Evolutionary conservation across 2,113 vertebrate species (phyloP).

Genomic region (Sula dactylatra): DNA sequence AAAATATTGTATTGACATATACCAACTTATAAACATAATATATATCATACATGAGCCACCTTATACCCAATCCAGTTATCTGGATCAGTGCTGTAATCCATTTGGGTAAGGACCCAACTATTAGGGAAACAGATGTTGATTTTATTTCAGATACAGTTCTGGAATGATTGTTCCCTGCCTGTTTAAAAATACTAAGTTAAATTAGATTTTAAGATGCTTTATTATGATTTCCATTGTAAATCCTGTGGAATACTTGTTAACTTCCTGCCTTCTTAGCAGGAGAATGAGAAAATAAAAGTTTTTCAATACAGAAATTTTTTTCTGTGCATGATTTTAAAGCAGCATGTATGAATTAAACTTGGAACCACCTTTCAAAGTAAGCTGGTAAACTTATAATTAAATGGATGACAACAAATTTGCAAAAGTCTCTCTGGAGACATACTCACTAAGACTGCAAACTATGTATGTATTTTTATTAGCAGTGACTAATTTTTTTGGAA

Average conservation of each 20-base stretch:
- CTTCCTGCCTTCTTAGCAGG: neutral
- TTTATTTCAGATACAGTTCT: neutral
- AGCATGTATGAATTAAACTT: neutral
- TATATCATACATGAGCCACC: neutral
- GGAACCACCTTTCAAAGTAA: neutral
- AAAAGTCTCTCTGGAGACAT: neutral
- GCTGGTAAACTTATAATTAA: neutral
- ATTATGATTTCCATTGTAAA: neutral
- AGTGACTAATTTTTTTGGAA: neutral
- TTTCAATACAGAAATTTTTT: neutral
- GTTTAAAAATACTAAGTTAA: neutral
- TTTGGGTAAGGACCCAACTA: neutral
- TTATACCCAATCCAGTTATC: neutral
- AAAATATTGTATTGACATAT: neutral
- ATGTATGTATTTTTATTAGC: neutral
- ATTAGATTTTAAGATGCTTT: neutral
- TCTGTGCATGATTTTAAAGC: neutral
- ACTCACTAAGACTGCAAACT: neutral
- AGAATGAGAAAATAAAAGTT: neutral
- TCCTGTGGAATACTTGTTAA: neutral
- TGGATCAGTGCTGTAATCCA: neutral
- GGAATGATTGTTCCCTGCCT: neutral
- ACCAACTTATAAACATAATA: neutral
- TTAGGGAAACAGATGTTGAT: neutral
- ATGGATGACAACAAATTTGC: neutral